These are phyloP conservation scores for Xestia c-nigrum DNA, from an alignment of 2,888 invertebrate genomes.

Conservation along the genomic window DNA sequence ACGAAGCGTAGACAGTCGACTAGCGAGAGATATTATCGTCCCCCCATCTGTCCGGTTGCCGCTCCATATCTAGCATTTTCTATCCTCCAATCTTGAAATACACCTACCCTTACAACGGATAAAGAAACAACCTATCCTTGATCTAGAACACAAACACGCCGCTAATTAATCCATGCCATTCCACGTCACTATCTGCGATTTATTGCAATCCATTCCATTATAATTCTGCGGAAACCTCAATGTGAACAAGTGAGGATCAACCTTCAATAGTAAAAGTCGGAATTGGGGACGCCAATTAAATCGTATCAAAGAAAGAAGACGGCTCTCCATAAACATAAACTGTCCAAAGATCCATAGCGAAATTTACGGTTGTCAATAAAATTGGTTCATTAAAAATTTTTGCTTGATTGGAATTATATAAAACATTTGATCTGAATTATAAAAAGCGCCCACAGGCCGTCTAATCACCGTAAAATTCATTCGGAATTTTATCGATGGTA, in stretches of 20 bases:
- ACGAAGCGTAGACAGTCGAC: conserved; percentile 73
- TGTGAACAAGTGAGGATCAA: conserved; percentile 68
- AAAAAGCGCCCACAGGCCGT: conserved; percentile 64
- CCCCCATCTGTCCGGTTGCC: conserved; percentile 80
- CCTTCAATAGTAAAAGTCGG: conserved; percentile 67
- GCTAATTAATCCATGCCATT: conserved; percentile 81
- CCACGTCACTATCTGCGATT: conserved; percentile 75
- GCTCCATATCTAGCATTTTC: conserved; percentile 82
- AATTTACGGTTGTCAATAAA: conserved; percentile 85
- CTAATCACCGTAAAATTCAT: conserved; percentile 76
- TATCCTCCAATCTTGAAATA: conserved; percentile 83
- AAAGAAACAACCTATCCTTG: conserved; percentile 78
- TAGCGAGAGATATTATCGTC: conserved; percentile 79
- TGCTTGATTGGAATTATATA: conserved; percentile 78
- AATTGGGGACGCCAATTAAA: conserved; percentile 78
- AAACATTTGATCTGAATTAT: conserved; percentile 77
- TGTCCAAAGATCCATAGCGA: conserved; percentile 78
- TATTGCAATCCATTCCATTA: conserved; percentile 76
- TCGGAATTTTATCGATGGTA: conserved; percentile 61
- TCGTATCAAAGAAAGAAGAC: conserved; percentile 71
- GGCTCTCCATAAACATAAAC: conserved; percentile 78
- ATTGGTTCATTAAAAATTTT: conserved; percentile 81
- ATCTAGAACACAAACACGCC: conserved; percentile 81
- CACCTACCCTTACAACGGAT: conserved; percentile 77
- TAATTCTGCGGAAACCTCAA: conserved; percentile 71